Evolutionary conservation across 1,140 invertebrate species (phyloP).

Genomic region (Portunus trituberculatus): DNA sequence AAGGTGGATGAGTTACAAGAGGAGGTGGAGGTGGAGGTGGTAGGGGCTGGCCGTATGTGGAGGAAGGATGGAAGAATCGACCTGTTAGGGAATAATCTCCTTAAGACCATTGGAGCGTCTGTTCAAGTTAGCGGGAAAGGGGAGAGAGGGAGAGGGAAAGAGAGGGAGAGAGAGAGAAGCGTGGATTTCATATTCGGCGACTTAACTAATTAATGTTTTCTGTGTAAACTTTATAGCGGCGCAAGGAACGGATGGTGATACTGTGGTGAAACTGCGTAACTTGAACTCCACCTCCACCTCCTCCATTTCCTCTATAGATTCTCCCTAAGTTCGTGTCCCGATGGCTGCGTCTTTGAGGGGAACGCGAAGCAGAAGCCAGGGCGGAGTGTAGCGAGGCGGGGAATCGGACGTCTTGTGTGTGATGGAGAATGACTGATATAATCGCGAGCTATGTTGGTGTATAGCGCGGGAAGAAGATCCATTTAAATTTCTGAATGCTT

Average conservation of each 20-base stretch:
- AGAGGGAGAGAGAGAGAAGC: background rate
- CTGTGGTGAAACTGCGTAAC: background rate
- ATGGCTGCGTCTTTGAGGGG: background rate
- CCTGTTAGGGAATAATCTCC: conserved; percentile 12
- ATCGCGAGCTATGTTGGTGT: conserved; percentile 73
- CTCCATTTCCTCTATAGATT: background rate
- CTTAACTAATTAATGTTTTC: conserved; percentile 24
- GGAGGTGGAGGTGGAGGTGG: background rate
- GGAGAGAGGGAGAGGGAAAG: background rate
- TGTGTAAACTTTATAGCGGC: background rate
- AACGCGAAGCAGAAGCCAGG: conserved; percentile 53
- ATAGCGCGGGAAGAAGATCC: conserved; percentile 72
- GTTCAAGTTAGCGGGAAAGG: background rate
- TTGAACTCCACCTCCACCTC: background rate
- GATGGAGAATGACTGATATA: conserved; percentile 76
- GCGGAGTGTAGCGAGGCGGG: conserved; percentile 36
- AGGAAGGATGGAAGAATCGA: conserved; percentile 20
- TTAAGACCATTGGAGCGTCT: conserved; percentile 18
- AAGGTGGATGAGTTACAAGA: background rate
- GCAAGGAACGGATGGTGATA: background rate
- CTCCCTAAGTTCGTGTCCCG: background rate
- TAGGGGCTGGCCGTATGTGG: background rate
- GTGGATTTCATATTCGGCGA: background rate
- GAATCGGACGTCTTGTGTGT: conserved; percentile 65
- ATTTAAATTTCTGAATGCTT: conserved; percentile 75